Conservation (phyloP, 2,888 invertebrate species). For the Latrodectus hesperus region DNA sequence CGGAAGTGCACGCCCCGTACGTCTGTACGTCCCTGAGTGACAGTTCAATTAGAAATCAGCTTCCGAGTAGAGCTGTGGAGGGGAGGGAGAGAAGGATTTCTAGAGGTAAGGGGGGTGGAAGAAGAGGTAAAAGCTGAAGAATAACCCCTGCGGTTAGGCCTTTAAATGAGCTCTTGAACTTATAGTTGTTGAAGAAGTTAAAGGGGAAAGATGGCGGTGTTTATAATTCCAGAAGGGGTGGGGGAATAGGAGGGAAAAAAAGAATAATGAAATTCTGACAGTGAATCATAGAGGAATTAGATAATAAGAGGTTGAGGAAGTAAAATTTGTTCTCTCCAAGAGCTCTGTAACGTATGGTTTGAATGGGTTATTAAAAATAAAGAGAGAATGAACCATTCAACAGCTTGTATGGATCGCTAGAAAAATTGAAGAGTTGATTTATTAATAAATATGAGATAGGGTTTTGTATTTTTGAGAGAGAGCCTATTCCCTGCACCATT, state of each 20-base stretch:
- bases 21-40: conserved; percentile 38
- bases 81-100: not conserved
- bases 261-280: not conserved
- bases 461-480: not conserved
- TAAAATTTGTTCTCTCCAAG: not conserved
- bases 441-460: not conserved
- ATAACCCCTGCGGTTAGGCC: conserved; percentile 29
- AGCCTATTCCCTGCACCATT: no score
- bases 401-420: not conserved
- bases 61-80: conserved; percentile 17
- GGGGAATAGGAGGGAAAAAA: conserved; percentile 7
- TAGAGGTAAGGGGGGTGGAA: not conserved
- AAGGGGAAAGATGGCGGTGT: not conserved
- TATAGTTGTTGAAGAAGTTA: conserved; percentile 15
- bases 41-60: conserved; percentile 60
- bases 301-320: not conserved
- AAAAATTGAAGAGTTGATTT: not conserved
- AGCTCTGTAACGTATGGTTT: not conserved
- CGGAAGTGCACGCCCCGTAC: conserved; percentile 32
- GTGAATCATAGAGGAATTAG: not conserved
- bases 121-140: conserved; percentile 21
- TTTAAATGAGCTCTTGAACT: conserved; percentile 42
- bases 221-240: not conserved
- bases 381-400: not conserved
- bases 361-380: not conserved